Conservation (phyloP, 2,888 invertebrate species). For the Mesorhabditis belari region DNA sequence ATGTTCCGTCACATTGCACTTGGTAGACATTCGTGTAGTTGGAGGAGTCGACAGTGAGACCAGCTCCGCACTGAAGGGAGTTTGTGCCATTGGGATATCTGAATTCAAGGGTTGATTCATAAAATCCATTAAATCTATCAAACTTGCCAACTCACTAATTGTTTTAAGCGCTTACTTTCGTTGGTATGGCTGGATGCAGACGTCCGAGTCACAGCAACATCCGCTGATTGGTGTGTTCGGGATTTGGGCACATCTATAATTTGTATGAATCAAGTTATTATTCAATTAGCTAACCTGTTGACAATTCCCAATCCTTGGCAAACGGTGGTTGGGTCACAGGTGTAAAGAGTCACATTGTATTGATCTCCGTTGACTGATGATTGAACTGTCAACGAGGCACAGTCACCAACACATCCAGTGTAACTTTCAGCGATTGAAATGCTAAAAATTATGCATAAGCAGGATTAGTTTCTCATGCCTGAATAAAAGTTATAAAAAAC, state of each 20-base stretch:
- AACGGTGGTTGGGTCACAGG: constrained; percentile 26
- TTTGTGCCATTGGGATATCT: neutral
- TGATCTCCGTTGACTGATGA: constrained; percentile 10
- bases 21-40: neutral
- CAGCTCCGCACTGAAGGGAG: neutral
- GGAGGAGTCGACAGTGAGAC: neutral
- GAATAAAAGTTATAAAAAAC: neutral
- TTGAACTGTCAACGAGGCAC: constrained; percentile 17
- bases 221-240: constrained; percentile 11
- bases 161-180: neutral
- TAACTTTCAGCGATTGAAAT: constrained; percentile 2
- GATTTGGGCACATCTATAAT: constrained; percentile 11
- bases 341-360: constrained; percentile 17
- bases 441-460: neutral
- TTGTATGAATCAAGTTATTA: too few relatives aligned
- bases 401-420: constrained; percentile 20
- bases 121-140: too few relatives aligned
- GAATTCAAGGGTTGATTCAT: too few relatives aligned
- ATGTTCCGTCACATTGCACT: neutral
- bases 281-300: too few relatives aligned
- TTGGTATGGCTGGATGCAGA: neutral
- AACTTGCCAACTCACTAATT: too few relatives aligned
- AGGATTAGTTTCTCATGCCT: neutral
- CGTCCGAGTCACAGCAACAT: neutral
- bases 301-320: constrained; percentile 18